Conservation (phyloP, 2,797 vertebrate species). For the Salmo trutta region DNA sequence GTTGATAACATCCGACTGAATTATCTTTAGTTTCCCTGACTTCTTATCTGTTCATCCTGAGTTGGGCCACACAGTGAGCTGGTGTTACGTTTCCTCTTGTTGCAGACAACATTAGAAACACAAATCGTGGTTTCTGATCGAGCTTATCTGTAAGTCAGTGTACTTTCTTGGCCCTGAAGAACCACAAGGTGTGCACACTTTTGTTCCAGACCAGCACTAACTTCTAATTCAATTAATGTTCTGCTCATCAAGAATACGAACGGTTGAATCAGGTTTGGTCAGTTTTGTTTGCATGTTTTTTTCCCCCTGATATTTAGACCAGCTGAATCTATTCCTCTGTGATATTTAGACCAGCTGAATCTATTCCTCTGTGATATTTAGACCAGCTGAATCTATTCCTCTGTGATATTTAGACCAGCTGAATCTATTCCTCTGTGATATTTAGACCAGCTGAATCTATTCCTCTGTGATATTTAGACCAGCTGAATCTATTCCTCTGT, state of each 20-base stretch:
- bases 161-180: background rate
- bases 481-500: background rate
- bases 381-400: no score
- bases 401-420: no score
- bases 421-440: no score
- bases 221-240: background rate
- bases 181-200: background rate
- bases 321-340: no score
- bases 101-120: background rate
- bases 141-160: background rate
- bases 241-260: background rate
- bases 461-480: no score
- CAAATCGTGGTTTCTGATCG: background rate
- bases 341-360: no score
- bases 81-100: background rate
- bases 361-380: no score
- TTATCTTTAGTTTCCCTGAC: background rate
- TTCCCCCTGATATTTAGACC: no score
- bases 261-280: background rate
- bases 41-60: background rate
- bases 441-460: no score
- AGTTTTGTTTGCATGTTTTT: background rate
- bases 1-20: background rate
- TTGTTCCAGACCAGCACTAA: background rate
- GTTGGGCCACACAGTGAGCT: background rate